Evolutionary conservation across 2,113 vertebrate species (phyloP).

Genomic region (Glaucomys volans): DNA sequence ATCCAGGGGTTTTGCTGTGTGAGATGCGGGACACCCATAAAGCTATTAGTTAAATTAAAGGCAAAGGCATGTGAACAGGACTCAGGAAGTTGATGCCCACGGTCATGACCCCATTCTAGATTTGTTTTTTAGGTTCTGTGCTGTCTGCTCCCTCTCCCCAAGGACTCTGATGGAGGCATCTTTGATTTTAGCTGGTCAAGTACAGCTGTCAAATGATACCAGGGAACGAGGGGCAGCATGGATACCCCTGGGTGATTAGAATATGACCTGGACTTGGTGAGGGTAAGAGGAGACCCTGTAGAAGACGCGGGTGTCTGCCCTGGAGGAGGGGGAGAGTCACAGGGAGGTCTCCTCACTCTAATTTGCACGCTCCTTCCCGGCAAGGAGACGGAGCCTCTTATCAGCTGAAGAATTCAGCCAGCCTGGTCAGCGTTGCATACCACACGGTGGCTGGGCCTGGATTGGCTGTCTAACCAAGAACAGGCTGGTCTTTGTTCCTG

Average conservation of each 20-base stretch:
- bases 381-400: conserved; percentile 66
- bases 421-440: conserved; percentile 71
- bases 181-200: background rate
- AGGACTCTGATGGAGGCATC: background rate
- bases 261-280: conserved; percentile 52
- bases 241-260: conserved; percentile 36
- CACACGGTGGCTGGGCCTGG: conserved; percentile 71
- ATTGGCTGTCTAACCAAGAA: conserved; percentile 77
- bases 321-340: background rate
- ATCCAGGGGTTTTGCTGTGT: background rate
- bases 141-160: background rate
- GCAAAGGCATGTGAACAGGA: background rate
- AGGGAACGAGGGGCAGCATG: background rate
- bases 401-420: conserved; percentile 75
- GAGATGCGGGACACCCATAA: background rate
- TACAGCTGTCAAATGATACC: conserved; percentile 20
- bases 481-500: conserved; percentile 80
- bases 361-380: background rate
- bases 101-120: rapidly evolving
- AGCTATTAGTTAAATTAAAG: conserved; percentile 56
- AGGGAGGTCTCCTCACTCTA: conserved; percentile 67
- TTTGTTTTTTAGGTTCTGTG: background rate
- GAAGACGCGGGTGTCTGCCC: conserved; percentile 28
- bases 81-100: background rate
- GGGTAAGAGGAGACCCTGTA: conserved; percentile 44